Evolutionary conservation across 1,140 invertebrate species (phyloP).

Genomic region (Drosophila rufa): DNA sequence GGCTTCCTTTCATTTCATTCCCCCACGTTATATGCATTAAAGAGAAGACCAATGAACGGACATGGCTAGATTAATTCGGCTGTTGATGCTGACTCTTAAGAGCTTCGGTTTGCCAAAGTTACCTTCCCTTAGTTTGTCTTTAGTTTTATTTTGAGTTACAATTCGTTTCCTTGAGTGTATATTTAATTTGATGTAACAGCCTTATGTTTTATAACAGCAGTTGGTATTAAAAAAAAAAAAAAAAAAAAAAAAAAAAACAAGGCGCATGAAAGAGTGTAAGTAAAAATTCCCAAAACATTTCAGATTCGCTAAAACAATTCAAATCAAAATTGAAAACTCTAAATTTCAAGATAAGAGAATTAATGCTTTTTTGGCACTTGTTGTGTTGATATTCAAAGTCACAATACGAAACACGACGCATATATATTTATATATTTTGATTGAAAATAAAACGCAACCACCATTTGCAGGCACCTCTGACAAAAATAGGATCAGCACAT

Average conservation of each 20-base stretch:
- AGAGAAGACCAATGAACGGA: too few relatives aligned
- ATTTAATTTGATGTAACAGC: not conserved
- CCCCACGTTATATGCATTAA: too few relatives aligned
- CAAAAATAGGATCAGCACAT: constrained; percentile 93
- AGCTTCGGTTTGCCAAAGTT: not conserved
- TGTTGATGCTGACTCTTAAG: too few relatives aligned
- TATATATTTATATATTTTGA: constrained; percentile 52
- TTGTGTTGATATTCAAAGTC: constrained; percentile 20
- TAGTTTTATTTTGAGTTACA: not conserved
- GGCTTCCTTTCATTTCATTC: too few relatives aligned
- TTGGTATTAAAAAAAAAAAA: not conserved
- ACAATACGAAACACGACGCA: constrained; percentile 20
- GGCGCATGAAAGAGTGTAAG: constrained; percentile 14
- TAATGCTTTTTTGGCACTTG: constrained; percentile 8
- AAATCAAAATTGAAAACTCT: not conserved
- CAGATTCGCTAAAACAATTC: not conserved
- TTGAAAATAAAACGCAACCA: constrained; percentile 71
- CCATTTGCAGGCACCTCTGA: constrained; percentile 89
- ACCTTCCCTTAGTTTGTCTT: not conserved
- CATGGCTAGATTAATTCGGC: too few relatives aligned
- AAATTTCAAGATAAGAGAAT: constrained; percentile 1
- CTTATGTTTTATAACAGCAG: not conserved
- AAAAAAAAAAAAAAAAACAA: not conserved
- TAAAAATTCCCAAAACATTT: constrained; percentile 2
- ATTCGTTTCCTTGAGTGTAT: not conserved